A percentile compares a stretch with the other conserved stretches of the same genome.
Conservation (phyloP, 2,888 invertebrate species). For the Eupithecia abbreviata region DNA sequence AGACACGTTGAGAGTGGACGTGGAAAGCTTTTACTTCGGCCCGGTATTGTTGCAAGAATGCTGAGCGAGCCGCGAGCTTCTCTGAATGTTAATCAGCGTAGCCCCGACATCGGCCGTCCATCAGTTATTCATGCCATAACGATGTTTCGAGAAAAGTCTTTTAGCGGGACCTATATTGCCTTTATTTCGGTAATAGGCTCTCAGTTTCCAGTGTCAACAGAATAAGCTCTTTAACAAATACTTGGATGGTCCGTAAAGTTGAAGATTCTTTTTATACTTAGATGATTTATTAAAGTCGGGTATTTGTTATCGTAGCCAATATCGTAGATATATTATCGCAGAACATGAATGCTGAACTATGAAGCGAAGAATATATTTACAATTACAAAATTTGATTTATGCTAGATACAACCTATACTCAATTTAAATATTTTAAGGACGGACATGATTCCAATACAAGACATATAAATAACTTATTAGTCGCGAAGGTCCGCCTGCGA, state of each 20-base stretch:
- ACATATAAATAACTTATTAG: too few species aligned
- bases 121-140: slow-evolving; percentile 77
- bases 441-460: too few species aligned
- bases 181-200: slow-evolving; percentile 44
- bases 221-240: slow-evolving; percentile 10
- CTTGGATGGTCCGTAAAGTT: background rate
- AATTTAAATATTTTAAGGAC: too few species aligned
- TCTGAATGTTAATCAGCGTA: slow-evolving; percentile 79
- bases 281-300: background rate
- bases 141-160: slow-evolving; percentile 67
- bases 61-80: slow-evolving; percentile 67
- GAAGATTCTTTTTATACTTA: background rate
- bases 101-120: slow-evolving; percentile 69
- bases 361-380: background rate
- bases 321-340: background rate
- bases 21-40: slow-evolving; percentile 80
- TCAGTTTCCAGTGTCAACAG: slow-evolving; percentile 34
- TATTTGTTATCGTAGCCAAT: background rate
- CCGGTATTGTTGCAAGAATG: slow-evolving; percentile 77
- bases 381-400: too few species aligned
- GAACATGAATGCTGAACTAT: background rate
- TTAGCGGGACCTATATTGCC: slow-evolving; percentile 52
- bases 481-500: too few species aligned
- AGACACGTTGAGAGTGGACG: slow-evolving; percentile 76
- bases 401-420: too few species aligned